These are phyloP conservation scores for Aricia agestis DNA, from an alignment of 1,140 invertebrate genomes.

Conservation along the genomic window DNA sequence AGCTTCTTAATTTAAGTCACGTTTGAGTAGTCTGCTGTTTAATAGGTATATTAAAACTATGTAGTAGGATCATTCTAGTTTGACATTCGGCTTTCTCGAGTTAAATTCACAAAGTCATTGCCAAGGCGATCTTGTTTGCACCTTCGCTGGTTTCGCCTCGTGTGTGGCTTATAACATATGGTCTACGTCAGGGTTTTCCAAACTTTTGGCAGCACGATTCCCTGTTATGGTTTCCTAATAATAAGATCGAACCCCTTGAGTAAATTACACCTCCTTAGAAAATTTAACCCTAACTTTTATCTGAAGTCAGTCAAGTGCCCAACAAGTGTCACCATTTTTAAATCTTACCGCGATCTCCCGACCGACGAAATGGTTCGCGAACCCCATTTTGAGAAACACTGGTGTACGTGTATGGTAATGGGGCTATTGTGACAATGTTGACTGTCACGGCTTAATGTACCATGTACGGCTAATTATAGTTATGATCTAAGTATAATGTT, in stretches of 20 bases:
- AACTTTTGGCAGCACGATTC: too few species aligned
- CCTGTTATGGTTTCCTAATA: too few species aligned
- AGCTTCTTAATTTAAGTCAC: too few species aligned
- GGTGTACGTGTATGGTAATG: not conserved
- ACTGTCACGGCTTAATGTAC: not conserved
- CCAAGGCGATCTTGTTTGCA: not conserved
- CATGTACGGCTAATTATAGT: not conserved
- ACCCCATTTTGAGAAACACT: too few species aligned
- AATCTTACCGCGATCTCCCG: too few species aligned
- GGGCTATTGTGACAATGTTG: not conserved
- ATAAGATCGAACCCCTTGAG: too few species aligned
- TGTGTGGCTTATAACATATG: not conserved
- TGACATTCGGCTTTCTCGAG: not conserved
- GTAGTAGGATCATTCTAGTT: not conserved
- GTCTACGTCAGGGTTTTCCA: not conserved
- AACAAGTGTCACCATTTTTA: too few species aligned
- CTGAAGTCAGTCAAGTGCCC: too few species aligned
- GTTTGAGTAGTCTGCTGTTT: too few species aligned
- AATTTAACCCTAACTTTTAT: too few species aligned
- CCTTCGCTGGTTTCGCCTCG: not conserved
- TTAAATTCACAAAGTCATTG: not conserved
- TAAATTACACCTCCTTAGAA: too few species aligned
- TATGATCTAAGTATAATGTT: conserved; percentile 1
- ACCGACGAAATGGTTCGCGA: too few species aligned
- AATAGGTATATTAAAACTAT: not conserved